Evolutionary conservation across 2,113 vertebrate genomes (phyloP), one percentile per base, ranked within the genome.

Genomic region (Melanostigma gelatinosum): DNA sequence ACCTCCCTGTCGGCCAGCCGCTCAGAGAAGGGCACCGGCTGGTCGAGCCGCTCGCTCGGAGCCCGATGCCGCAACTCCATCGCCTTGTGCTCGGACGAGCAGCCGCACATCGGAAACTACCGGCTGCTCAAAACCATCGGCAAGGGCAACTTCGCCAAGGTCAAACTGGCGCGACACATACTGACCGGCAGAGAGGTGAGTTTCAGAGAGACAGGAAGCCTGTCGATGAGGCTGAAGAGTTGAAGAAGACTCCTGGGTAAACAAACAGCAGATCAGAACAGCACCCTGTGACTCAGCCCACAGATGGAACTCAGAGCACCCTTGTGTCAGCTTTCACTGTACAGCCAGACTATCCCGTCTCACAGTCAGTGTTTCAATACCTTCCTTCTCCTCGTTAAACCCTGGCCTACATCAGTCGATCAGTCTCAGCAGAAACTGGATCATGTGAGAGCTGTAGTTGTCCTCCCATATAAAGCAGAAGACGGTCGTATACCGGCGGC

Each of bases 61-160:
- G 97, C 97, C 27, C 95, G 97, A 72, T 97, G 97, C 89, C 96
- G 97, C 12, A 98, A 97, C 90, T 98, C 97, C 89, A 96, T 98
- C 20, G 97, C 97, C 79, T 96, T 97, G 71, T 97, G 96, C 46
- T 95, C 97, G 0, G 97, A 98, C 18, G 97, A 98, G 84, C 96
- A 96, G 85, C 97, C 97, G 0, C 97, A 97, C 83, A 96, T 98
- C 18, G 97, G 97, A 69, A 97, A 97, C 94, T 98, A 98, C 92
- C 95, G 97, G 32, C 94, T 98, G 40, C 96, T 97, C 36, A 96
- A 96, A 79, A 98, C 97, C 89, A 98, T 98, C 8, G 97, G 97
- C 85, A 98, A 98, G 86, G 97, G 97, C 63, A 98, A 98, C 94
- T 98, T 98, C 0, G 97, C 97, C 94, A 98, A 98, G 86, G 97